These are phyloP conservation scores for Megalops cyprinoides DNA, from an alignment of 2,797 vertebrate species.

Conservation along the genomic window DNA sequence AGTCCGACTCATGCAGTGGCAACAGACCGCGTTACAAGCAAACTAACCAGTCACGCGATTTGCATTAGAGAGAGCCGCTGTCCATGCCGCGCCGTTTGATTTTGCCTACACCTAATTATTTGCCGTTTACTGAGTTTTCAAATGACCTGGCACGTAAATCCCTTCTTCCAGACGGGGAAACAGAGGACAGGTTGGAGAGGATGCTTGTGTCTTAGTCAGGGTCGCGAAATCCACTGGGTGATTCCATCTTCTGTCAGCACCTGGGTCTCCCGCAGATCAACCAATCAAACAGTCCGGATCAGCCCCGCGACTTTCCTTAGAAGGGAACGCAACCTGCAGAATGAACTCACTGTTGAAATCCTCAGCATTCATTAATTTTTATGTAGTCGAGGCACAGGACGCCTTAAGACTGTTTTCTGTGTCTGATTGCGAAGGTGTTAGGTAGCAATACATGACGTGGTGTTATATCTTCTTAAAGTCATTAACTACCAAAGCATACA, in stretches of 20 bases:
- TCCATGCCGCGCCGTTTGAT: conserved; percentile 43
- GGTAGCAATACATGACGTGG: neutral
- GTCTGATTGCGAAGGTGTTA: neutral
- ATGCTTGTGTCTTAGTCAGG: conserved; percentile 20
- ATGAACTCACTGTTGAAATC: conserved; percentile 15
- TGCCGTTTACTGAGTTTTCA: neutral
- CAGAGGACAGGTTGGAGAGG: neutral
- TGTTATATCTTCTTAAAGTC: neutral
- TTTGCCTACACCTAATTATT: neutral
- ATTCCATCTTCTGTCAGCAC: conserved; percentile 54
- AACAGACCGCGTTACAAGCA: conserved; percentile 1
- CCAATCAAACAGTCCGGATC: conserved; percentile 44
- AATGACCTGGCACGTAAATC: neutral
- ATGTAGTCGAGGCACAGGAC: neutral
- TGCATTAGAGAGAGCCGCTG: conserved; percentile 36
- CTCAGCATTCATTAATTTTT: neutral
- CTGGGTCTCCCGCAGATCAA: conserved; percentile 53
- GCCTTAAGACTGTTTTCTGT: neutral
- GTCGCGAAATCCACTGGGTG: conserved; percentile 40
- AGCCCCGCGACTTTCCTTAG: conserved; percentile 24
- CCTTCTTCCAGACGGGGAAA: neutral
- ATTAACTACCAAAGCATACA: neutral
- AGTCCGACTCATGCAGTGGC: conserved; percentile 34
- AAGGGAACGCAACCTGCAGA: conserved; percentile 21
- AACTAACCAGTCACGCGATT: conserved; percentile 42